Evolutionary conservation across 2,888 invertebrate species (phyloP), one percentile per base, ranked within the genome.

Genomic region (Augochlorella aurata): DNA sequence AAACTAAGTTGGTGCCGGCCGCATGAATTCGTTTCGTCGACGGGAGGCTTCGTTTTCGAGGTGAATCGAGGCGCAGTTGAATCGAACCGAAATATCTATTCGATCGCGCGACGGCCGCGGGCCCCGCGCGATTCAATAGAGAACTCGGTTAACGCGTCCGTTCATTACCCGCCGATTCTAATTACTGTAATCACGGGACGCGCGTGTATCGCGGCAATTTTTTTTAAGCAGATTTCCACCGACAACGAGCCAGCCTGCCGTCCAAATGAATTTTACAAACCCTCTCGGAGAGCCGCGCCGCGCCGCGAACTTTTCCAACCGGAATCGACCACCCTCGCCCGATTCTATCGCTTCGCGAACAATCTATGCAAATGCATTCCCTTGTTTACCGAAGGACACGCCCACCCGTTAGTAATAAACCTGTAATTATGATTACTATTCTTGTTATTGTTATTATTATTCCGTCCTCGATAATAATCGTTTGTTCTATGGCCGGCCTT

Each of bases 131-230:
- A 61, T 29, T 61, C 24, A 61, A 61, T 61, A 29, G 29, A 29
- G 29, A 61, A 61, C 61, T 61, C 16, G 61, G 61, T 61, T 61
- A 61, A 61, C 61, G 61, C 29, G 61, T 61, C 61, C 61, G 61
- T 61, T 61, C 61, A 61, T 61, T 61, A 61, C 61, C 29, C 61
- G 61, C 61, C 61, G 61, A 61, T 61, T 61, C 61, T 61, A 61
- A 61, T 61, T 61, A 61, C 61, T 61, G 61, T 61, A 61, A 61
- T 61, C 61, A 61, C 29, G 61, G 29, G 18, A 29, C 29, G 61
- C 61, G 29, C 61, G 61, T 58, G 58, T 58, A 58, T 58, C 58
- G 21, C 24, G 14, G 58, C 14, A 58, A 58, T 58, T 58, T 58
- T 58, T n/a, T 47, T 58, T 7, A 24, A 58, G 58, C 21, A 58